Evolutionary conservation across 2,113 vertebrate species (phyloP).

Genomic region (Eurypyga helias): DNA sequence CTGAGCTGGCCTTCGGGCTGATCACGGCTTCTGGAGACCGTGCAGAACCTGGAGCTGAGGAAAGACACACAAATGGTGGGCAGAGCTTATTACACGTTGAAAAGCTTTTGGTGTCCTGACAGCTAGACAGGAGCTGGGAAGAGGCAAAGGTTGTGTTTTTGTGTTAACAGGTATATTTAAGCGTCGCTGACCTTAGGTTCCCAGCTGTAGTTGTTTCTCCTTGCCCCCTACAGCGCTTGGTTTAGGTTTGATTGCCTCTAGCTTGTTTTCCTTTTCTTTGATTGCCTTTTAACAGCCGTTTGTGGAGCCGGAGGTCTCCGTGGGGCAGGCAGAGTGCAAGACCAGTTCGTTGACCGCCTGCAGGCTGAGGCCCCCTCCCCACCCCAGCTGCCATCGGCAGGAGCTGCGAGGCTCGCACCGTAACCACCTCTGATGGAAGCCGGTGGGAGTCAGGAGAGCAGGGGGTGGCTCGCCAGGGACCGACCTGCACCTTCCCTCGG

Average conservation of each 20-base stretch:
- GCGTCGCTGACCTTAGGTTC: not conserved
- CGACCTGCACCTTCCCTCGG: fast-evolving
- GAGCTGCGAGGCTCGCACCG: not conserved
- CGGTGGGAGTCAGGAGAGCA: not conserved
- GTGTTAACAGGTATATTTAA: not conserved
- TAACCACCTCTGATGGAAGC: not conserved
- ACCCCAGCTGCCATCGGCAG: not conserved
- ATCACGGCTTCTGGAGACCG: fast-evolving
- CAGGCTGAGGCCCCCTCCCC: fast-evolving
- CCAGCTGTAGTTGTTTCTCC: not conserved
- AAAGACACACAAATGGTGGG: not conserved
- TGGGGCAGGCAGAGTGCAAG: fast-evolving
- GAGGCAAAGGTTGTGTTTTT: not conserved
- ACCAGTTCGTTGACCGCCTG: fast-evolving
- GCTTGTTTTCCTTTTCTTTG: not conserved
- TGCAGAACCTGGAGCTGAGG: not conserved
- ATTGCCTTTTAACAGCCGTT: not conserved
- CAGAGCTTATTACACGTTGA: not conserved
- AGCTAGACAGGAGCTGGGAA: not conserved
- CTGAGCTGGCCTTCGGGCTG: not conserved
- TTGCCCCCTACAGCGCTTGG: fast-evolving
- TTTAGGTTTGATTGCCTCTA: not conserved
- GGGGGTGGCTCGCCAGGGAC: no score
- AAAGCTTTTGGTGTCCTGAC: not conserved
- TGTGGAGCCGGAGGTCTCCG: not conserved